These are phyloP conservation scores for Pachyseris speciosa DNA, from an alignment of 64 coral and sea anemone species.

Conservation along the genomic window DNA sequence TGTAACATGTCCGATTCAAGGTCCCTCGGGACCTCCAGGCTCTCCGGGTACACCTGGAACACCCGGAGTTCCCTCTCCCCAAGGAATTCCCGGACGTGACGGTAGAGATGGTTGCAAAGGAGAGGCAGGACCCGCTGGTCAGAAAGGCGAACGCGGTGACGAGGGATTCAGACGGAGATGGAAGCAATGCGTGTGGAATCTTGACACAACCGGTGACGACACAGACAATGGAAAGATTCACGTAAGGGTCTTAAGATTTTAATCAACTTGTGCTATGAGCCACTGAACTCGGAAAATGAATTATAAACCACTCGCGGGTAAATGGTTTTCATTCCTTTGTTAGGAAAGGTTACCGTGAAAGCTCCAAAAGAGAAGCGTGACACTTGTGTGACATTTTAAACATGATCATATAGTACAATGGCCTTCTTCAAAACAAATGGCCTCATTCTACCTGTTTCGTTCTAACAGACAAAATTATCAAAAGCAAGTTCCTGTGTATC, in stretches of 20 bases:
- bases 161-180: not conserved
- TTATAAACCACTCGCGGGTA: too few species aligned
- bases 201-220: not conserved
- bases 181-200: slow-evolving; percentile 14
- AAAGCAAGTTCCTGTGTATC: too few species aligned
- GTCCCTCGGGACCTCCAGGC: slow-evolving; percentile 25
- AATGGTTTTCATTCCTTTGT: too few species aligned
- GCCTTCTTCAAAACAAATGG: too few species aligned
- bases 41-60: not conserved
- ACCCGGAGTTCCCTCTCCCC: not conserved
- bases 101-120: slow-evolving; percentile 23
- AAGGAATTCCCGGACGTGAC: slow-evolving; percentile 38
- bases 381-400: too few species aligned
- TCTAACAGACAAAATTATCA: too few species aligned
- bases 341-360: too few species aligned
- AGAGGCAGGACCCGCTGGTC: slow-evolving; percentile 16
- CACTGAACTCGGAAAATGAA: too few species aligned
- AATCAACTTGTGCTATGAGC: too few species aligned
- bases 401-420: too few species aligned
- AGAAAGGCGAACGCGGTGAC: not conserved
- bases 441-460: too few species aligned
- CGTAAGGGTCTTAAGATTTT: not conserved
- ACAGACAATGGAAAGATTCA: slow-evolving; percentile 45
- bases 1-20: slow-evolving; percentile 48
- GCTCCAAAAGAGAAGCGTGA: too few species aligned